Percentiles rank a stretch among this genome's conserved stretches.
phyloP scores from a whole-genome alignment of 2,888 invertebrate genomes.

The Pedicia rivosa region DNA sequence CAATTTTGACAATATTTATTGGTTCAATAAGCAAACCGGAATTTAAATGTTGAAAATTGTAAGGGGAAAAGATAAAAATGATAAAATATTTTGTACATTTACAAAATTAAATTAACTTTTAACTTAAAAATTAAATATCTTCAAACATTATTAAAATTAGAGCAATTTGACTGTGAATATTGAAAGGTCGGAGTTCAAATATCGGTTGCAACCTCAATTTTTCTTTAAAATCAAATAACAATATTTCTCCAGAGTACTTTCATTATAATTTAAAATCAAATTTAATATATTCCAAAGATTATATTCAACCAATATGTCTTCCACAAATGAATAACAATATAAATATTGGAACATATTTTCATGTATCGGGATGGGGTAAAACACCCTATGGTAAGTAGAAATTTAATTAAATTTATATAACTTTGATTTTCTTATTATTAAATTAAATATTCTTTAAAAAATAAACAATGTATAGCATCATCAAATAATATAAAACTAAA shows the following conservation, averaged over 20 bases:
- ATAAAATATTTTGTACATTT: too few species aligned
- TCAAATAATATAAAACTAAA: constrained; percentile 36
- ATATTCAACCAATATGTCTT: constrained; percentile 27
- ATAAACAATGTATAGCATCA: too few species aligned
- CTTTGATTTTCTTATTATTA: neutral
- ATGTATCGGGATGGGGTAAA: constrained; percentile 49
- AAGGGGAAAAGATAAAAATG: too few species aligned
- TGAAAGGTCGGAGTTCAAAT: too few species aligned
- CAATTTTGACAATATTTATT: too few species aligned
- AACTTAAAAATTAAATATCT: too few species aligned
- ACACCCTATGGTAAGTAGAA: constrained; percentile 26
- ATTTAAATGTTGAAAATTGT: too few species aligned
- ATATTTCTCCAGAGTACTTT: neutral
- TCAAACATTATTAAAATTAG: too few species aligned
- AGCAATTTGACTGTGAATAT: neutral
- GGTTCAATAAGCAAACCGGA: too few species aligned
- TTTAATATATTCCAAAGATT: constrained; percentile 17
- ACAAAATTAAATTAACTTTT: too few species aligned
- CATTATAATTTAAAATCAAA: neutral
- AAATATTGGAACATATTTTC: constrained; percentile 27
- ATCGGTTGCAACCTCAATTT: too few species aligned
- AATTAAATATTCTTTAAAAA: neutral
- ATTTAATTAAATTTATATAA: neutral
- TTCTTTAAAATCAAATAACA: too few species aligned
- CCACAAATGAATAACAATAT: constrained; percentile 23